Evolutionary conservation across 1,140 invertebrate species (phyloP), one percentile per base, ranked within the genome.

Genomic region (Trichonephila inaurata): DNA sequence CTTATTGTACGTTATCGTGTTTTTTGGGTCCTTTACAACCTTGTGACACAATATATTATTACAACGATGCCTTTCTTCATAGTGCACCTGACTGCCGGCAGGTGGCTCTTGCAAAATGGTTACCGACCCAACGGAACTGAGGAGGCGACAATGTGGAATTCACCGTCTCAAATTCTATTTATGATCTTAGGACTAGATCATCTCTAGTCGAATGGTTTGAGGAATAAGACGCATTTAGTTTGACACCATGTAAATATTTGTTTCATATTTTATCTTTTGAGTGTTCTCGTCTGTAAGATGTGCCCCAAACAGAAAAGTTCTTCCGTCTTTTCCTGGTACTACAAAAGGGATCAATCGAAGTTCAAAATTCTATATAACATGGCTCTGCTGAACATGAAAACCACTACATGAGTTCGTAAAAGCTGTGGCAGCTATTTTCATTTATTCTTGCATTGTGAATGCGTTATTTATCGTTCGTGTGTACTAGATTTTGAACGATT

Each of bases 21-120:
- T 93, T 93, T 93, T 89, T 89, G 87, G 92, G 92, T 93, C 92
- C 92, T 93, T 93, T 93, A 93, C 92, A 93, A 93, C 92, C 92
- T 93, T 62, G 92, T 93, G 85, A 93, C 92, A 93, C 92, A 89
- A 89, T 87, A 82, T 93, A 93, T 92, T 82, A 93, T 93, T 93
- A 93, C 87, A 89, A 93, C 92, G 87, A 93, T 93, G 92, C 92
- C 92, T 89, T 93, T 93, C 58, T 89, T 92, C 82, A 92, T 93
- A 86, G 92, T 89, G 92, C 92, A 88, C 92, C 87, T 93, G 92
- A 87, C 21, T 77, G 44, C 58, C 51, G 83, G 60, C 85, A 87
- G 90, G 90, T 92, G 90, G 90, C 61, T 83, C 60, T 92, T 92
- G 69, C 61, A 92, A 81, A 83, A 92, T 66, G 89, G 66, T 81